A percentile compares a stretch with the other conserved stretches of the same genome.
These are phyloP conservation scores for Vireo griseus DNA, from an alignment of 2,797 vertebrate genomes.

Conservation along the genomic window DNA sequence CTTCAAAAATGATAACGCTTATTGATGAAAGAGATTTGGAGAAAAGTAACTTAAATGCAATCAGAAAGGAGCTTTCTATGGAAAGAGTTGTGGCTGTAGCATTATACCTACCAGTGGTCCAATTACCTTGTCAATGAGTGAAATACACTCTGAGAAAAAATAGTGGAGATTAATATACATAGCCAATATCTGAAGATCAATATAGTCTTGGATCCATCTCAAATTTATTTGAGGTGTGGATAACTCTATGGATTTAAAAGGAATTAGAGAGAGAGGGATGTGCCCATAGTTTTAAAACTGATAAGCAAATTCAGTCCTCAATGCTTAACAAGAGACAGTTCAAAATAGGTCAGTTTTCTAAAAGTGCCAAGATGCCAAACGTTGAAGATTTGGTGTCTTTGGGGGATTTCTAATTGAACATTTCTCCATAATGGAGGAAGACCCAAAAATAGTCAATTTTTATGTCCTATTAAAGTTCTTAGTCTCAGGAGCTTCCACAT, in stretches of 20 bases:
- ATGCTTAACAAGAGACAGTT: background rate
- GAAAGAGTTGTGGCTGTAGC: background rate
- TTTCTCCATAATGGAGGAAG: background rate
- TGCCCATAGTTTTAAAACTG: background rate
- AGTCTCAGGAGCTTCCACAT: background rate
- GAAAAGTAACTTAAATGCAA: background rate
- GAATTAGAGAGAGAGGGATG: background rate
- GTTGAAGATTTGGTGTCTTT: background rate
- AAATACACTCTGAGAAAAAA: slow-evolving; percentile 17
- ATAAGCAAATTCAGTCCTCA: background rate
- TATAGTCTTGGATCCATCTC: background rate
- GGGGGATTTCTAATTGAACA: background rate
- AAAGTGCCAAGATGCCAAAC: background rate
- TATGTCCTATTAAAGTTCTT: background rate
- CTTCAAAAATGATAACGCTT: background rate
- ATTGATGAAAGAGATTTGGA: background rate
- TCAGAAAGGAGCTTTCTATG: slow-evolving; percentile 1
- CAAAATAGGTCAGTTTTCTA: background rate
- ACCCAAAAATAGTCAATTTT: background rate
- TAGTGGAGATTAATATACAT: background rate
- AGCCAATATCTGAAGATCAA: background rate
- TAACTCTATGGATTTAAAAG: background rate
- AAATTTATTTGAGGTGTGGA: background rate
- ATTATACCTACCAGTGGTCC: background rate
- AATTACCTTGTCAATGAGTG: slow-evolving; percentile 18